Conservation (phyloP, 2,888 invertebrate species). For the Synanthedon andrenaeformis region DNA sequence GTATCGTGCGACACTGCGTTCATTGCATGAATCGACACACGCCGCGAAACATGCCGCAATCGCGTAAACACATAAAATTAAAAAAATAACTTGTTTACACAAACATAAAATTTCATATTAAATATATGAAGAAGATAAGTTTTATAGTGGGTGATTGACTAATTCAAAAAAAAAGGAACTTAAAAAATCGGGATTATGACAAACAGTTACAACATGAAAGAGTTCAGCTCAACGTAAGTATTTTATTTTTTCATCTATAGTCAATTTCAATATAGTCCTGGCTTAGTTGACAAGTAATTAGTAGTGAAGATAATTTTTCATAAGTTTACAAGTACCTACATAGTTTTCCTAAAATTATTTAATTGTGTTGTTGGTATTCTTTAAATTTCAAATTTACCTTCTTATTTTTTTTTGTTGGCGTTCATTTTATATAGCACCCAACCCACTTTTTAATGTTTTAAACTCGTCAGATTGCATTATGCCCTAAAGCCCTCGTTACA, state of each 20-base stretch:
- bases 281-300: too few relatives aligned
- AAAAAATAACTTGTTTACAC: conserved; percentile 21
- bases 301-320: too few relatives aligned
- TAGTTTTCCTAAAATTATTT: too few relatives aligned
- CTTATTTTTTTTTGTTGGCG: too few relatives aligned
- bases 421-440: too few relatives aligned
- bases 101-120: conserved; percentile 7
- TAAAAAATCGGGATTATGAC: conserved; percentile 29
- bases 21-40: conserved; percentile 29
- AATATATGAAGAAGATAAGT: neutral
- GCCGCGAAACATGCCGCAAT: conserved; percentile 34
- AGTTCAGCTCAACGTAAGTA: conserved; percentile 64
- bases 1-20: conserved; percentile 19
- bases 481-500: conserved; percentile 3
- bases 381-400: too few relatives aligned
- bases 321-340: too few relatives aligned
- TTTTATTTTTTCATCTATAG: neutral
- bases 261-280: too few relatives aligned
- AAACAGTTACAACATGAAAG: conserved; percentile 59
- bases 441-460: too few relatives aligned
- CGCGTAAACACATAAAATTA: conserved; percentile 21
- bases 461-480: too few relatives aligned
- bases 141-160: neutral
- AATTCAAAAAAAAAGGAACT: neutral
- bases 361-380: too few relatives aligned